phyloP scores from a whole-genome alignment of 2,113 vertebrate genomes.

The Cygnus buccinator region DNA sequence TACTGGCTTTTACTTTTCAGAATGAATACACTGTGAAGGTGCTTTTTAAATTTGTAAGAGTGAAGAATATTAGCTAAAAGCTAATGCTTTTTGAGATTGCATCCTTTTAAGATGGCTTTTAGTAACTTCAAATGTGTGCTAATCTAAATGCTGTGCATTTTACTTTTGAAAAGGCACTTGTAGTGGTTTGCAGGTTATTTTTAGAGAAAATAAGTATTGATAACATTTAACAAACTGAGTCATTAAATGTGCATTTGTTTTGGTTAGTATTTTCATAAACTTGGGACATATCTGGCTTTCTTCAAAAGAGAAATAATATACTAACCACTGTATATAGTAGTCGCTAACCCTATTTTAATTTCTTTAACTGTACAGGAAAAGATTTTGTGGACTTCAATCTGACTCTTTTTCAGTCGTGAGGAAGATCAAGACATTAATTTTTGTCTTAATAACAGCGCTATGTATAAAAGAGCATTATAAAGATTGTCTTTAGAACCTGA shows the following conservation, averaged over 20 bases:
- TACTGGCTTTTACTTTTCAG: background rate
- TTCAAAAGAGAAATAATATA: background rate
- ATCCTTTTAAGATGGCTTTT: background rate
- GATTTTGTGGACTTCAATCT: background rate
- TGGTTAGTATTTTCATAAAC: background rate
- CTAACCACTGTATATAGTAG: background rate
- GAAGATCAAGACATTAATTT: background rate
- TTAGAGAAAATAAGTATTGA: constrained; percentile 8
- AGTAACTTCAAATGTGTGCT: background rate
- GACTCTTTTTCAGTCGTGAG: background rate
- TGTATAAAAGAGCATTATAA: background rate
- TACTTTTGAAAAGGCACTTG: background rate
- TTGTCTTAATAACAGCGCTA: background rate
- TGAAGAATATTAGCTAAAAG: background rate
- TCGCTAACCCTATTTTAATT: background rate
- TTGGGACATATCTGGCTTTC: background rate
- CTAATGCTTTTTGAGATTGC: background rate
- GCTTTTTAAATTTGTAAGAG: background rate
- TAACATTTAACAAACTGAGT: background rate
- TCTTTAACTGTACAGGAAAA: background rate
- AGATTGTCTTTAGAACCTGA: background rate
- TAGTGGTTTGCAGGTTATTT: background rate
- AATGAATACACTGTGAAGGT: background rate
- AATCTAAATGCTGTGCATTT: background rate
- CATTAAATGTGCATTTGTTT: background rate